Evolutionary conservation across 2,888 invertebrate genomes (phyloP), one percentile per base, ranked within the genome.

Genomic region (Habrosyne pyritoides): DNA sequence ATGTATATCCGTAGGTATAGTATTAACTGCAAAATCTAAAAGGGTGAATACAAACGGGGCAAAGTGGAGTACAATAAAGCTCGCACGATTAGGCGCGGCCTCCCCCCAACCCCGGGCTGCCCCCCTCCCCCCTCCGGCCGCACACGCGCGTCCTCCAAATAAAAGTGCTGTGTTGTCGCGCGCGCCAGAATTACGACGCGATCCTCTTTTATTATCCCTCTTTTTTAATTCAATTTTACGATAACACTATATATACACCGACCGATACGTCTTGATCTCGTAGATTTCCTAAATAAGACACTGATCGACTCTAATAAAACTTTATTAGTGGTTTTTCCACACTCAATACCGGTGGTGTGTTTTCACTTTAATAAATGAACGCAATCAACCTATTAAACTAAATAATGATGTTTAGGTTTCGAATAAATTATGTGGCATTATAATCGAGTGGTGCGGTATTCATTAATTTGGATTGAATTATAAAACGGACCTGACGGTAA

Each of bases 171-270:
- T 74, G 89, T 84, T 91, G 91, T 91, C 91, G 89, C 91, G 85
- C 77, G 81, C 89, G 91, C 85, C 88, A 89, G 91, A 91, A 87
- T 90, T 91, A 91, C 91, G 91, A 87, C 82, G 82, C 84, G 86
- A 86, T 83, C 83, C 83, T 83, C 83, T 89, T 91, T 89, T 91
- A 86, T 87, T 89, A 86, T 89, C 82, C 86, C 75, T 84, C 83
- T 90, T 91, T 91, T 91, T 91, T 86, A 89, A 90, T 91, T 91
- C 89, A 87, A 87, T 91, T 90, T 89, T 88, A 90, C 85, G 88
- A 90, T 91, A 87, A 89, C 81, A 85, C 72, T 67, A 73, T 76
- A 71, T 81, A 70, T 78, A 75, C 71, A 68, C 59, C 63, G 81
- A 76, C 76, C 67, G 61, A 70, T 56, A 52, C 28, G 42, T 76